phyloP scores from a whole-genome alignment of 2,888 invertebrate genomes.

The Osmoderma eremita region DNA sequence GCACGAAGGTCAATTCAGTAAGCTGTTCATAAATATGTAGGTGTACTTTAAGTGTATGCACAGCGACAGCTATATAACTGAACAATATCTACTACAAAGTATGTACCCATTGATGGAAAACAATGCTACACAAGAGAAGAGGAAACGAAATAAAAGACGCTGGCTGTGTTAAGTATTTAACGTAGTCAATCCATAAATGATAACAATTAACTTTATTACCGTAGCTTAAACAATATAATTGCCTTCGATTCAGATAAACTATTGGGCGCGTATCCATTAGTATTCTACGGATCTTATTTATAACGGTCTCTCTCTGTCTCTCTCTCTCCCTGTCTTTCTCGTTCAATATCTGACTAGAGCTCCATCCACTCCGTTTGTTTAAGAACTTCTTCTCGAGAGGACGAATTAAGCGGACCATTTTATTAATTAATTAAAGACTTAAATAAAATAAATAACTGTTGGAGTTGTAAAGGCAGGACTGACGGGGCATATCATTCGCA shows the following conservation, averaged over 20 bases:
- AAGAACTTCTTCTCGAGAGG: conserved; percentile 13
- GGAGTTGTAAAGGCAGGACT: conserved; percentile 25
- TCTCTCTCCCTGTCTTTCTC: not conserved
- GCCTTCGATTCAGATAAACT: conserved; percentile 35
- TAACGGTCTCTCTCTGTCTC: conserved; percentile 7
- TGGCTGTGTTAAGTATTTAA: conserved; percentile 4
- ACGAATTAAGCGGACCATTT: conserved; percentile 26
- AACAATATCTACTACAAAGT: not conserved
- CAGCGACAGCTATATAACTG: too few species aligned
- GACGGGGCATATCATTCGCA: conserved; percentile 3
- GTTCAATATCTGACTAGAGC: too few species aligned
- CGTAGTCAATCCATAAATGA: conserved; percentile 28
- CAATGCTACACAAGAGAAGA: conserved; percentile 18
- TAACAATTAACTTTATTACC: conserved; percentile 35
- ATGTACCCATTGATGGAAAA: conserved; percentile 23
- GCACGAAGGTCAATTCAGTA: too few species aligned
- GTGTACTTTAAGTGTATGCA: too few species aligned
- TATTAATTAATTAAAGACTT: conserved; percentile 13
- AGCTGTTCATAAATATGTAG: too few species aligned
- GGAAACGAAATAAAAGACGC: conserved; percentile 20
- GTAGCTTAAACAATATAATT: conserved; percentile 34
- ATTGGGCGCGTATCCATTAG: conserved; percentile 28
- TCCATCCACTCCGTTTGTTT: conserved; percentile 6
- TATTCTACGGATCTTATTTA: conserved; percentile 3
- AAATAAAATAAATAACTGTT: conserved; percentile 27